Evolutionary conservation across 2,113 vertebrate genomes (phyloP), one percentile per base, ranked within the genome.

Genomic region (Anhinga anhinga): DNA sequence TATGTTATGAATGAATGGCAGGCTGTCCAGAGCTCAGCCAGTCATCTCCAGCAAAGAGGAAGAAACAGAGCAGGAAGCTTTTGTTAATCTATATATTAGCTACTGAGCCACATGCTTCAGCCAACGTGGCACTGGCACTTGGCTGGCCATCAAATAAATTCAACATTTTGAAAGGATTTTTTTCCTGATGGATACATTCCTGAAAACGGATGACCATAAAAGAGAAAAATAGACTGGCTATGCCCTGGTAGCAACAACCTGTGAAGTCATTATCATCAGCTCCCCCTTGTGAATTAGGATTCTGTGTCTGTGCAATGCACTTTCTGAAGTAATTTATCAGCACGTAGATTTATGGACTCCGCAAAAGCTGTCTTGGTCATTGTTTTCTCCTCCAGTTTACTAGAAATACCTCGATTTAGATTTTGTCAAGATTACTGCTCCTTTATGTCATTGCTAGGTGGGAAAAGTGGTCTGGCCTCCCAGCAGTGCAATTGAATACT

Each of bases 371-470:
- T 74, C 93, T 18, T 59, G 82, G 73, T 69, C 11, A 15, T 52
- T 95, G 93, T 88, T 92, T 92, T 90, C 92, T 72, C 86, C 88
- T 89, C 76, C 78, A 90, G 72, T 91, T 97, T 92, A 93, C 86
- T 58, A 82, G 77, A 92, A 93, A 94, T 66, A 69, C 63, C 74
- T 96, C 74, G 88, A 76, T 96, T 97, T 95, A 90, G 92, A 70
- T 90, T 92, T 95, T 91, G 78, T 91, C 73, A 86, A 84, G 88
- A 95, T 94, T 87, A 59, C 70, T 61, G 79, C 70, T 94, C 62
- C 90, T 82, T 65, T 16, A 0, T 42, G 80, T 74, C 63, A 15
- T 11, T 3, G 30, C 15, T 40, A 21, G 58, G 59, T 77, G 63
- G 82, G 80, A 86, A 26, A 63, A 67, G 55, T 4, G 6, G 26